Base-by-base conservation (phyloP, 2,888 invertebrate genomes). In the Cheilosia pagana region DNA sequence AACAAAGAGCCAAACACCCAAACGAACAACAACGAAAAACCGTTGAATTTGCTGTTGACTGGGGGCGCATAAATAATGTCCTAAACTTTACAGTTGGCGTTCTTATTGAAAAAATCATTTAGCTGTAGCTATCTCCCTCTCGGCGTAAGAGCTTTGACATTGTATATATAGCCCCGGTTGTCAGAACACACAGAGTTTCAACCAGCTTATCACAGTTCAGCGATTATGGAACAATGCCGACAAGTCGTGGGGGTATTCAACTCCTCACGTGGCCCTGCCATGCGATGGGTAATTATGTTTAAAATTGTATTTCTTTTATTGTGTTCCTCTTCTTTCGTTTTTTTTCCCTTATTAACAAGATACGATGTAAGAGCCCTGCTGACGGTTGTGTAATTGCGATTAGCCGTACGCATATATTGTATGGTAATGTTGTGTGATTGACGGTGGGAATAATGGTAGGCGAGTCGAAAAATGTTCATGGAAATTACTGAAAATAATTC, bases 151-250 rank as follows among this genome's bases (percentile, higher is more conserved):
- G 67, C 53, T 79, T 74, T 74, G 60, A 67, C 79, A 67, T 74
- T 68, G 41, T 31, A 28, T 8, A 8, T 28, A 28, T 28, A 59
- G 35, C 5, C 43, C 52, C 57, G 39, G 35, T 50, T 23, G 43
- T 43, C 39, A 14, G 3, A 35, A 35, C 12, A 35, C 10, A 35
- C 35, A 35, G 21, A 35, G 45, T 31, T 71, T 62, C 39, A 74
- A 52, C 39, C 48, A 19, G 71, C 70, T 76, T 82, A 82, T 82
- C 81, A 82, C 77, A 82, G 82, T 82, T 77, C 65, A 82, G 48
- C 55, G 82, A 82, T 76, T 82, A 62, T 82, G 65, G 82, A 67
- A 82, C 82, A 82, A 77, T 82, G 82, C 53, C 76, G 48, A 43
- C 55, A 12, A 59, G 41, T 68, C 62, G 48, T 53, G 25, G 63